Percentiles rank a stretch among this genome's conserved stretches.
Evolutionary conservation across 1,140 invertebrate genomes (phyloP).

Genomic region (Zaprionus inermis): DNA sequence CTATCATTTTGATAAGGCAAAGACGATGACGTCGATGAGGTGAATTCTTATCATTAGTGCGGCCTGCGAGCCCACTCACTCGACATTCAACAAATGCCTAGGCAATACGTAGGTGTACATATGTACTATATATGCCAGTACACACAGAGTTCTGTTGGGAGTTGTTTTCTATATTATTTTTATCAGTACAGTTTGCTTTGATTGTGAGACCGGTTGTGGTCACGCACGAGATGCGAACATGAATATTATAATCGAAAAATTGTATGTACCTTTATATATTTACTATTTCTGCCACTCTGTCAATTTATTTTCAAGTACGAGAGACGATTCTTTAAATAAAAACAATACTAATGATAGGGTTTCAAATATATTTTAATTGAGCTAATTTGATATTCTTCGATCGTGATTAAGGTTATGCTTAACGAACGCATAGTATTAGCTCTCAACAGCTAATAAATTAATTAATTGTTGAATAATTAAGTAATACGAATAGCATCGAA

Average conservation of each 20-base stretch:
- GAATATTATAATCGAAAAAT: slow-evolving; percentile 37
- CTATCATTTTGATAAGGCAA: slow-evolving; percentile 67
- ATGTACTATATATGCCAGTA: background rate
- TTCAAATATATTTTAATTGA: background rate
- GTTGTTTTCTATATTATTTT: slow-evolving; percentile 34
- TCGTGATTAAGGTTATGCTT: background rate
- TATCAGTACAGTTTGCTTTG: slow-evolving; percentile 33
- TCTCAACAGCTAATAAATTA: background rate
- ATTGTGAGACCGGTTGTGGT: slow-evolving; percentile 39
- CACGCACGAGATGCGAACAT: slow-evolving; percentile 64
- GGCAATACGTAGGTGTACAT: background rate
- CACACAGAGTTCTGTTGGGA: slow-evolving; percentile 11
- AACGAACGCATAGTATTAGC: background rate
- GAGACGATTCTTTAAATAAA: slow-evolving; percentile 6
- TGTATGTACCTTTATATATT: slow-evolving; percentile 13
- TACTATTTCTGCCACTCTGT: slow-evolving; percentile 11
- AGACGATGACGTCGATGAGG: slow-evolving; percentile 51
- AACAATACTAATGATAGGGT: slow-evolving; percentile 26
- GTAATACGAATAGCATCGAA: background rate
- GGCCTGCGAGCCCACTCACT: slow-evolving; percentile 40
- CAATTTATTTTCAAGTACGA: slow-evolving; percentile 11
- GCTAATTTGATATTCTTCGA: background rate
- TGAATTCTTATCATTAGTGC: slow-evolving; percentile 72
- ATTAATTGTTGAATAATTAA: background rate
- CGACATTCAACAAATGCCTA: slow-evolving; percentile 45